Conservation (phyloP, 1,140 invertebrate species). For the Sycophaga agraensis region DNA sequence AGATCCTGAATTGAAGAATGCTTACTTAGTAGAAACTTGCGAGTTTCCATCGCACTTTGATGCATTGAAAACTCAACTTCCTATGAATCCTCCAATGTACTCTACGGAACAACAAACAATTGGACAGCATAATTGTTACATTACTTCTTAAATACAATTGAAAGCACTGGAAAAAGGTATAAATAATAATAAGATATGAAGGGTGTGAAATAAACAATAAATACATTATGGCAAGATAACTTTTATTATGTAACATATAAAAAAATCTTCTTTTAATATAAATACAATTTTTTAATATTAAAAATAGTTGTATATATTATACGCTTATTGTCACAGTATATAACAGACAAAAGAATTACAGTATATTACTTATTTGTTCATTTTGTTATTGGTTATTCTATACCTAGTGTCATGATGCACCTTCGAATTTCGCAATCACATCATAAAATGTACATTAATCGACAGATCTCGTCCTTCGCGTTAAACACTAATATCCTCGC, state of each 20-base stretch:
- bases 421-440: background rate
- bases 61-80: background rate
- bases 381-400: background rate
- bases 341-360: background rate
- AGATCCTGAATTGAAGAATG: background rate
- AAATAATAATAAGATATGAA: background rate
- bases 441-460: background rate
- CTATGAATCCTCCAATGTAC: too few species aligned
- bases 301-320: background rate
- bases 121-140: too few species aligned
- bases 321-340: background rate
- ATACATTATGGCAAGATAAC: slow-evolving; percentile 24
- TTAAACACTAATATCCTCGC: too few species aligned
- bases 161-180: background rate
- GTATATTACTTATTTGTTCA: background rate
- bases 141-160: background rate
- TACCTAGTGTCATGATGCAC: background rate
- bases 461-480: background rate
- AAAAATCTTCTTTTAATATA: slow-evolving; percentile 3
- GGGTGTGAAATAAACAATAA: too few species aligned
- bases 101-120: too few species aligned
- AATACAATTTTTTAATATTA: slow-evolving; percentile 3
- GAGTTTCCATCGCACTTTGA: background rate
- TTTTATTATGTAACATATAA: slow-evolving; percentile 18
- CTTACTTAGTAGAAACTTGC: background rate